These are phyloP conservation scores for Neolamprologus tretocephalus DNA, from an alignment of 2,113 vertebrate species.

Conservation along the genomic window DNA sequence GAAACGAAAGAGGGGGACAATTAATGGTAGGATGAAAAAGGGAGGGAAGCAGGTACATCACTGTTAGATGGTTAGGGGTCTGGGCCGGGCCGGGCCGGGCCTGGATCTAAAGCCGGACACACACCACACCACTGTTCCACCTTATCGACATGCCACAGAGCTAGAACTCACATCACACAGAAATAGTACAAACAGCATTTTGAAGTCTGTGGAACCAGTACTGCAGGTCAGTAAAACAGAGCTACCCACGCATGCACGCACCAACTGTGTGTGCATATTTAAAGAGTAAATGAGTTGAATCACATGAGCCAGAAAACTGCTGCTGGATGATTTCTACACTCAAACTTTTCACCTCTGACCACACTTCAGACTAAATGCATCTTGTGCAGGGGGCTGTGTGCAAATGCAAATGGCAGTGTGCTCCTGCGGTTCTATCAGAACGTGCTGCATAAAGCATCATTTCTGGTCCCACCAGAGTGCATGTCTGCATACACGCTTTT, in stretches of 20 bases:
- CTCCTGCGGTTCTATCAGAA: neutral
- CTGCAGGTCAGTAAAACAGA: neutral
- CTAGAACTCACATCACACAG: neutral
- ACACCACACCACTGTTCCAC: slow-evolving; percentile 9
- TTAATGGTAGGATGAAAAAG: slow-evolving; percentile 11
- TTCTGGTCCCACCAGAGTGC: neutral
- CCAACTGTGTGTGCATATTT: neutral
- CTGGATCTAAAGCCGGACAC: slow-evolving; percentile 46
- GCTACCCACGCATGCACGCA: neutral
- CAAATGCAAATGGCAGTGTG: neutral
- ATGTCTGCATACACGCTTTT: neutral
- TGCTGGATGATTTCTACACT: neutral
- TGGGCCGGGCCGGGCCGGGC: slow-evolving; percentile 16
- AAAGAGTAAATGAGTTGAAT: slow-evolving; percentile 12
- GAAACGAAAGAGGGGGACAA: neutral
- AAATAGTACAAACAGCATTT: neutral
- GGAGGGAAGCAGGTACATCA: slow-evolving; percentile 55
- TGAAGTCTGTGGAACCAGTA: slow-evolving; percentile 8
- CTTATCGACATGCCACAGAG: neutral
- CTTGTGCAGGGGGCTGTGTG: neutral
- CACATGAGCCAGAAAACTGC: slow-evolving; percentile 21
- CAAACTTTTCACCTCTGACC: neutral
- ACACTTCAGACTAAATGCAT: neutral
- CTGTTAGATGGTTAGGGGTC: slow-evolving; percentile 68
- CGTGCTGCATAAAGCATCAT: neutral